Evolutionary conservation across 2,797 vertebrate species (phyloP), one percentile per base, ranked within the genome.

Genomic region (Austrolebias charrua): DNA sequence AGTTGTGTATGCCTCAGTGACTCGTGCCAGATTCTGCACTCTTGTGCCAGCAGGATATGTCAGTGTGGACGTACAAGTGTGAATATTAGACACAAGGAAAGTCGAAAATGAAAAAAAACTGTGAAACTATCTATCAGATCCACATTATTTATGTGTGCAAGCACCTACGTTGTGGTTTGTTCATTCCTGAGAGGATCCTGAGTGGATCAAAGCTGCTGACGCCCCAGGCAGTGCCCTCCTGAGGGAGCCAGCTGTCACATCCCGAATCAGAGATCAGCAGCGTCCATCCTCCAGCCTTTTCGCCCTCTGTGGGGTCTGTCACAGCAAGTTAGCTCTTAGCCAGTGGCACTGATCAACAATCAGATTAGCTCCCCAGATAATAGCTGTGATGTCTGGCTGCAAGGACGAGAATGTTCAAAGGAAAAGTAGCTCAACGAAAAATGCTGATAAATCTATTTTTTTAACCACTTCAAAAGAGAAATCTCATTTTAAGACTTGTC

Each of bases 241-340:
- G 69, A 78, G 80, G 85, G 81, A 86, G 81, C 75, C 86, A 75
- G 82, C 82, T 86, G 86, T 85, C 79, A 81, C 84, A 87, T 87
- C 78, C 78, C 58, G 69, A 85, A 87, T 84, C 83, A 84, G 88
- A 83, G 87, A 87, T 88, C 85, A 83, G 70, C 57, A 4, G 57
- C 47, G 53, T 85, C 80, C 55, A 66, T 82, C 77, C 77, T 68
- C 50, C 60, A 73, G 77, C 58, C 67, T 78, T 75, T 65, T 35
- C 28, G 12, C 81, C 69, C 81, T 75, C 78, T 74, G 79, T 85
- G 80, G 84, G 83, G 83, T 89, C 81, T 78, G 87, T 84, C 88
- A 82, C 82, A 82, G 81, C 81, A 75, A 78, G 81, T 86, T 88
- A 79, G 58, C 75, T 56, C 79, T 82, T 66, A 63, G 70, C 88